phyloP scores from a whole-genome alignment of 2,797 vertebrate species.

The Galago senegalensis region DNA sequence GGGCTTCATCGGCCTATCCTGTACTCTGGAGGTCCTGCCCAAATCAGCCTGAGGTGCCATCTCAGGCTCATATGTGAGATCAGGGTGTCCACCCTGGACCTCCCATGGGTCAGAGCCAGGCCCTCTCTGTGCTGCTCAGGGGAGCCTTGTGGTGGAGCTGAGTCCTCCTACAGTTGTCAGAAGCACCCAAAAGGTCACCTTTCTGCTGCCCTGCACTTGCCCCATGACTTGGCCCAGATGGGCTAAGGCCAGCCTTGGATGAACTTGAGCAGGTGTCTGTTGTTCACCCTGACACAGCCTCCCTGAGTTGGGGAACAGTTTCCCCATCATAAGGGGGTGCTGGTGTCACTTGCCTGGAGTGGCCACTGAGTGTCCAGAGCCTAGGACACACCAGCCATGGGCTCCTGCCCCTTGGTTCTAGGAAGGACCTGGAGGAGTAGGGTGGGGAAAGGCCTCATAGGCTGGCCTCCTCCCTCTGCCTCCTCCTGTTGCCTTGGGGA shows the following conservation, averaged over 20 bases:
- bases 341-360: accelerated
- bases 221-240: accelerated
- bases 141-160: neutral
- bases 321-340: too few relatives aligned
- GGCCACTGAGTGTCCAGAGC: neutral
- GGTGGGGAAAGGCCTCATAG: neutral
- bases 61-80: neutral
- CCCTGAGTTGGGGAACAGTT: neutral
- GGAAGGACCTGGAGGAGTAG: neutral
- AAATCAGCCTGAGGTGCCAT: neutral
- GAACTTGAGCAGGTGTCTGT: neutral
- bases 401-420: neutral
- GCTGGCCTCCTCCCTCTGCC: too few relatives aligned
- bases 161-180: accelerated
- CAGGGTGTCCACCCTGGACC: neutral
- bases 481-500: neutral
- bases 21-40: neutral
- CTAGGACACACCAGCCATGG: accelerated
- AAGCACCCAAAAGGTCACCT: too few relatives aligned
- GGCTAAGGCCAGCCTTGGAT: neutral
- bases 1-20: neutral
- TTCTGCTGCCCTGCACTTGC: accelerated
- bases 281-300: accelerated
- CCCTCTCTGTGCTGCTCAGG: neutral
- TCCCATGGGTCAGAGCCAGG: neutral